Conservation (phyloP, 2,113 vertebrate species). For the Ornithorhynchus anatinus region DNA sequence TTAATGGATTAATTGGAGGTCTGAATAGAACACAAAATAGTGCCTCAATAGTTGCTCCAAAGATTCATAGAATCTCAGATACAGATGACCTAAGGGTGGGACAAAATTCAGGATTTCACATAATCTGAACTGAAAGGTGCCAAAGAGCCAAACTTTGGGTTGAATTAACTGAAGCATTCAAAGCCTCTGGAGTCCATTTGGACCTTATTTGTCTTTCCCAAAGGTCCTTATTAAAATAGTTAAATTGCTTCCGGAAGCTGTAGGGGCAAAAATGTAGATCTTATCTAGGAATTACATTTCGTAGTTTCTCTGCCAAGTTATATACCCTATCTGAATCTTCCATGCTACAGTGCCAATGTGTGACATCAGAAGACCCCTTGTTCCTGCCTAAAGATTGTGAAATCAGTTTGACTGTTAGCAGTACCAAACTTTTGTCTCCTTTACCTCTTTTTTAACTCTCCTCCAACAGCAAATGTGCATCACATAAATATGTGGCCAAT, state of each 20-base stretch:
- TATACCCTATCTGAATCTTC: no score
- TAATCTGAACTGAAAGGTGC: neutral
- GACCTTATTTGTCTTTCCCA: neutral
- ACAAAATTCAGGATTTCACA: neutral
- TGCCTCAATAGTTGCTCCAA: neutral
- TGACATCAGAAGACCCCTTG: no score
- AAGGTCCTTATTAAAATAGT: neutral
- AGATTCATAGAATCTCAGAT: neutral
- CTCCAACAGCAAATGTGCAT: no score
- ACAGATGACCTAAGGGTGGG: neutral
- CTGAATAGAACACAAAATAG: neutral
- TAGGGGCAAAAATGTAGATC: neutral
- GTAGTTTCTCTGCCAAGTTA: no score
- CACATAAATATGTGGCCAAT: no score
- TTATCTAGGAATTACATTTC: neutral
- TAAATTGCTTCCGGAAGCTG: neutral
- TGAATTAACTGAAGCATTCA: slow-evolving; percentile 1
- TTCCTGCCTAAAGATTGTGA: no score
- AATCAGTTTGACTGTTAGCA: no score
- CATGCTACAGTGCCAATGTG: no score
- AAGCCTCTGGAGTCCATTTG: neutral
- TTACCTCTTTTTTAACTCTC: no score
- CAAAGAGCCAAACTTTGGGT: no score
- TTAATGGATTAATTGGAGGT: neutral
- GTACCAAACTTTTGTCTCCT: no score